Percentiles rank a stretch among this genome's conserved stretches.
phyloP scores from a whole-genome alignment of 2,888 invertebrate genomes.

The Augochlorella aurata region DNA sequence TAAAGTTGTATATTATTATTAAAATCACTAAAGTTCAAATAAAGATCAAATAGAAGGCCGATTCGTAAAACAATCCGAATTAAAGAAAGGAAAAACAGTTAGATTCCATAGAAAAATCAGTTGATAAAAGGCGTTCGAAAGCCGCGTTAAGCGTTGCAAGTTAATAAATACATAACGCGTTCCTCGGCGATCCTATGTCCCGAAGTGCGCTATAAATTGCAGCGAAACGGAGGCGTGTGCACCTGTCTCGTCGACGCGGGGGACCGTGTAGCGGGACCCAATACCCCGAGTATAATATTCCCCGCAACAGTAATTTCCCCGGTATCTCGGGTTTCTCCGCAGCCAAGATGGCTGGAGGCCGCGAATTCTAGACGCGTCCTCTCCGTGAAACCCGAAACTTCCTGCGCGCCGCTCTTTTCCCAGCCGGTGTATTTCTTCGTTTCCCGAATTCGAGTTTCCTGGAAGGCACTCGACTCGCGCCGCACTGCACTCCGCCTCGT shows the following conservation, averaged over 20 bases:
- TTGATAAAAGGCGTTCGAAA: neutral
- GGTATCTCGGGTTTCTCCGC: slow-evolving; percentile 6
- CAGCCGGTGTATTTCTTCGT: slow-evolving; percentile 19
- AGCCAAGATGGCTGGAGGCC: slow-evolving; percentile 15
- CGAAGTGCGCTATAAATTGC: slow-evolving; percentile 2
- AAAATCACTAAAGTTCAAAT: too few species aligned
- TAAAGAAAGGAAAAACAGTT: neutral
- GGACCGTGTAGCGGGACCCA: neutral
- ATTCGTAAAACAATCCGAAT: neutral
- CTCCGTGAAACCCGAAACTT: slow-evolving; percentile 35
- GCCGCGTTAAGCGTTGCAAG: neutral
- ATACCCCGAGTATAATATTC: slow-evolving; percentile 3
- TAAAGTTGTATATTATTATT: too few species aligned
- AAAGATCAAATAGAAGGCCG: neutral
- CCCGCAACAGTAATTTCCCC: slow-evolving; percentile 10
- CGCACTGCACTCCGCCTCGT: too few species aligned
- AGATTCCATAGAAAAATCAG: neutral
- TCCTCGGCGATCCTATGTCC: neutral
- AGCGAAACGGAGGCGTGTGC: neutral
- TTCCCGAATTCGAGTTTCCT: slow-evolving; percentile 32
- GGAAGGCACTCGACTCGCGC: neutral
- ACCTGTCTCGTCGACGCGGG: neutral
- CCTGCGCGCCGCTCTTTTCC: slow-evolving; percentile 12
- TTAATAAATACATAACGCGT: neutral
- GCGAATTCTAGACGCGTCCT: slow-evolving; percentile 43